Percentiles rank a stretch among this genome's conserved stretches.
These are phyloP conservation scores for Leucozona laternaria DNA, from an alignment of 2,888 invertebrate genomes.

Conservation along the genomic window DNA sequence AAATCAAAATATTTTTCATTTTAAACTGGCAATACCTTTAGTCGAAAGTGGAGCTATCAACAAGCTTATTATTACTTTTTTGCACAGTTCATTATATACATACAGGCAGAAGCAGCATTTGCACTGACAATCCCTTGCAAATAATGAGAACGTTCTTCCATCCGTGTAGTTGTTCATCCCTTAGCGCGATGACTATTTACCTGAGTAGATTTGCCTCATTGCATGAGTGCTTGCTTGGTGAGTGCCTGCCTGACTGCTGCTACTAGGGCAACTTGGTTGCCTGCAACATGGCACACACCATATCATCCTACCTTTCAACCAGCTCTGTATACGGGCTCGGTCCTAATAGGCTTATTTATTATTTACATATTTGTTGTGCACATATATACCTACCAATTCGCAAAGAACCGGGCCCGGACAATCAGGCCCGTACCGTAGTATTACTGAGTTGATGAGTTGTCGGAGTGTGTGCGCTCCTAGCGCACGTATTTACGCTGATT, in stretches of 20 bases:
- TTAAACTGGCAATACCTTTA: slow-evolving; percentile 47
- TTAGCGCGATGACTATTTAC: slow-evolving; percentile 67
- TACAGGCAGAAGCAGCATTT: background rate
- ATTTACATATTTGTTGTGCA: slow-evolving; percentile 72
- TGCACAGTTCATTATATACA: background rate
- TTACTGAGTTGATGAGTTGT: background rate
- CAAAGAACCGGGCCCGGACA: background rate
- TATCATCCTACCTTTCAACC: background rate
- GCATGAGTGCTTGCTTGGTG: slow-evolving; percentile 45
- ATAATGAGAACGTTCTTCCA: slow-evolving; percentile 66
- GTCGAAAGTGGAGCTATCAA: slow-evolving; percentile 45
- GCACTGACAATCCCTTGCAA: slow-evolving; percentile 50
- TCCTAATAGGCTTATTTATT: slow-evolving; percentile 75
- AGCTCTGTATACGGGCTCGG: slow-evolving; percentile 43
- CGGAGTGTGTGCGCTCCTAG: slow-evolving; percentile 10
- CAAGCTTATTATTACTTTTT: slow-evolving; percentile 34
- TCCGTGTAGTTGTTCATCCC: slow-evolving; percentile 50
- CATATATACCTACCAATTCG: slow-evolving; percentile 20
- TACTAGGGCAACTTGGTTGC: slow-evolving; percentile 12
- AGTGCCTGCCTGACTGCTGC: slow-evolving; percentile 41
- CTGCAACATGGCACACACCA: background rate
- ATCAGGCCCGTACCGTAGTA: background rate
- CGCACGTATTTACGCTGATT: slow-evolving; percentile 61
- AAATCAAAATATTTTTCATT: too few species aligned
- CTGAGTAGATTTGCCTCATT: slow-evolving; percentile 69